Percentiles rank a stretch among this genome's conserved stretches.
Conservation (phyloP, 2,113 vertebrate genomes). For the Scortum barcoo region DNA sequence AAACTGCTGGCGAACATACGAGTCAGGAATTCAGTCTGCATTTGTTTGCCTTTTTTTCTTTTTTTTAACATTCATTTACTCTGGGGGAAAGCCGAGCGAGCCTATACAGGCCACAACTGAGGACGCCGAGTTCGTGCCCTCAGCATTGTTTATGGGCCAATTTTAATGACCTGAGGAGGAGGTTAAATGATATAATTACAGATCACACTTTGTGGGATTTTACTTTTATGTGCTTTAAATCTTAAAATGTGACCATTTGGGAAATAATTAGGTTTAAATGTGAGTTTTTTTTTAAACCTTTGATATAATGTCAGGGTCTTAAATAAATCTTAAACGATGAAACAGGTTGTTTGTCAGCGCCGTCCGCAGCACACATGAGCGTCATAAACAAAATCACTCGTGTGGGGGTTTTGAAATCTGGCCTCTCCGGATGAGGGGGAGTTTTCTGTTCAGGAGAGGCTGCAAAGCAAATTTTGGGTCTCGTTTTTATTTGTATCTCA, state of each 20-base stretch:
- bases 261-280: not conserved
- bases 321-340: not conserved
- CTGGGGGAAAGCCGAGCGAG: not conserved
- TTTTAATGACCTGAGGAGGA: not conserved
- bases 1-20: conserved; percentile 21
- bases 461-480: too few relatives aligned
- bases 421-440: too few relatives aligned
- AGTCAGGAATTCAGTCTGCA: conserved; percentile 11
- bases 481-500: too few relatives aligned
- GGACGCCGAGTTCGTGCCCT: conserved; percentile 5
- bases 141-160: not conserved
- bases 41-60: not conserved
- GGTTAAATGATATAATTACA: not conserved
- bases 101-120: not conserved
- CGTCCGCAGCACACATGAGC: not conserved
- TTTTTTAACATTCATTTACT: not conserved
- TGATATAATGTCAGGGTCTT: not conserved
- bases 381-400: too few relatives aligned
- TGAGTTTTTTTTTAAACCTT: not conserved
- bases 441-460: not conserved
- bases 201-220: not conserved
- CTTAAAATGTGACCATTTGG: not conserved
- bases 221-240: not conserved
- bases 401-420: not conserved
- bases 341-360: not conserved